A percentile compares a stretch with the other conserved stretches of the same genome.
Conservation (phyloP, 2,888 invertebrate species). For the Merodon equestris region DNA sequence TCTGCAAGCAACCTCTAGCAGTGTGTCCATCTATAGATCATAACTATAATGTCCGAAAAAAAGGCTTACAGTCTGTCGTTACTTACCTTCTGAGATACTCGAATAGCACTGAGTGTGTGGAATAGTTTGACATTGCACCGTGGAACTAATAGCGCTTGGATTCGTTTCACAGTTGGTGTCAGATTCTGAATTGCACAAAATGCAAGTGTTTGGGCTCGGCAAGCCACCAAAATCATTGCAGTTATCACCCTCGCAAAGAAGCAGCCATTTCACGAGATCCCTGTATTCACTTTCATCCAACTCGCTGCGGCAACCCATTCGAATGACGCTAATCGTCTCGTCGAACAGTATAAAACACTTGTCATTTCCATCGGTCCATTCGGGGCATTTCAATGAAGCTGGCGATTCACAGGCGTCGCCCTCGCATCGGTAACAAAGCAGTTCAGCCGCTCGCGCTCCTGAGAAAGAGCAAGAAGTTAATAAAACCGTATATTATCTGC, state of each 20-base stretch:
- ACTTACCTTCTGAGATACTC: conserved; percentile 65
- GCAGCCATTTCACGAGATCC: conserved; percentile 61
- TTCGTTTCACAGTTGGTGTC: conserved; percentile 66
- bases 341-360: conserved; percentile 71
- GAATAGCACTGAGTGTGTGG: conserved; percentile 70
- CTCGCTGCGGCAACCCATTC: conserved; percentile 71
- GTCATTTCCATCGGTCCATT: conserved; percentile 62
- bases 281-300: conserved; percentile 33
- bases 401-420: conserved; percentile 69
- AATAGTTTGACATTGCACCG: conserved; percentile 46
- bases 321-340: conserved; percentile 48
- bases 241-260: conserved; percentile 69
- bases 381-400: conserved; percentile 45
- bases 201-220: conserved; percentile 65
- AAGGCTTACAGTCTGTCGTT: background rate
- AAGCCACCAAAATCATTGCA: conserved; percentile 69
- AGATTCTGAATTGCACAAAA: conserved; percentile 68
- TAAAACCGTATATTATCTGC: too few species aligned
- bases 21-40: conserved; percentile 69
- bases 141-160: conserved; percentile 20
- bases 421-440: conserved; percentile 72
- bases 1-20: conserved; percentile 69
- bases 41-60: background rate
- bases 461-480: too few species aligned
- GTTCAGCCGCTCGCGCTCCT: conserved; percentile 43